A percentile compares a stretch with the other conserved stretches of the same genome.
Evolutionary conservation across 64 coral and sea anemone species (phyloP).

Genomic region (Hydrozoanthus tunicans): DNA sequence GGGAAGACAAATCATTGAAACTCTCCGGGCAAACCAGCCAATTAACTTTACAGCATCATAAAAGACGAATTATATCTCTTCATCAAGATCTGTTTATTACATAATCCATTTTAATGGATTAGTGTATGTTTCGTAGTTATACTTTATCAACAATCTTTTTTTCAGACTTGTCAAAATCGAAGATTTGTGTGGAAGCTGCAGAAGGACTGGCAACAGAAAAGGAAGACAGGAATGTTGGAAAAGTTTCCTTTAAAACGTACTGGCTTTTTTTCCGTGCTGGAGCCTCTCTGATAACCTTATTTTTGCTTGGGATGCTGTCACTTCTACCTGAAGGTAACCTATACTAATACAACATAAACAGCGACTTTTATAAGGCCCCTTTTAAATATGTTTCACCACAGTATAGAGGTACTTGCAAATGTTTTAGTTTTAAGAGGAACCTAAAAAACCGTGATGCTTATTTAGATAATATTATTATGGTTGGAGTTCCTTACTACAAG

Average conservation of each 20-base stretch:
- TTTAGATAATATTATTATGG: no score
- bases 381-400: no score
- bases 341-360: background rate
- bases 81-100: background rate
- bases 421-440: no score
- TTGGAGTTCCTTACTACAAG: no score
- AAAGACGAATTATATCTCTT: no score
- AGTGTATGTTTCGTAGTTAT: background rate
- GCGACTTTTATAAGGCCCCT: background rate
- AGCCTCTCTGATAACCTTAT: background rate
- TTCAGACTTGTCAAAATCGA: constrained; percentile 38
- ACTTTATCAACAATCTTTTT: background rate
- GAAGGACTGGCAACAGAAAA: background rate
- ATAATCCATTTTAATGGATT: background rate
- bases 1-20: no score
- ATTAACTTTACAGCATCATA: no score
- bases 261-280: constrained; percentile 29
- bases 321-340: constrained; percentile 33
- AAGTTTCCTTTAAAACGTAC: constrained; percentile 27
- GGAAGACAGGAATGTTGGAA: constrained; percentile 22
- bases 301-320: background rate
- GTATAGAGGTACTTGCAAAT: no score
- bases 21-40: no score
- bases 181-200: background rate
- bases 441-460: no score